A percentile compares a stretch with the other conserved stretches of the same genome.
Evolutionary conservation across 2,888 invertebrate genomes (phyloP).

Genomic region (Melieria crassipennis): DNA sequence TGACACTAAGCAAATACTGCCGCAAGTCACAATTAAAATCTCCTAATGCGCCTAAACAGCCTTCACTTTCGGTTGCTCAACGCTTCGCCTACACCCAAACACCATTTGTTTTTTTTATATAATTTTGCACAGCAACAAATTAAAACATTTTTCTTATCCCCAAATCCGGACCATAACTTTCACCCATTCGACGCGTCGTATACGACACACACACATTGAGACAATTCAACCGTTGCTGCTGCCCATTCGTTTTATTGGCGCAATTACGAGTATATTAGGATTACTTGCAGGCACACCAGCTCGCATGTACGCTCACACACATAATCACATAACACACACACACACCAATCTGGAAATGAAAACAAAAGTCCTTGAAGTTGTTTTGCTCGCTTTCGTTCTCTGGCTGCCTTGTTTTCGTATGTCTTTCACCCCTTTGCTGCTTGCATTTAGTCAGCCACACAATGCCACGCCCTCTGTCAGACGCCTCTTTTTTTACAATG

Average conservation of each 20-base stretch:
- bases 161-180: conserved; percentile 5
- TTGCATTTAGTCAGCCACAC: no score
- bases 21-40: no score
- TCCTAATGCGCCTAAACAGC: no score
- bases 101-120: no score
- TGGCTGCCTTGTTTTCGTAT: conserved; percentile 5
- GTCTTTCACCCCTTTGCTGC: conserved; percentile 1
- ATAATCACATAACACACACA: neutral
- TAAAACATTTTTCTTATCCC: conserved; percentile 7
- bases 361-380: conserved; percentile 51
- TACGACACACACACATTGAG: no score
- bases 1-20: no score
- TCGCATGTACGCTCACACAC: neutral
- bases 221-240: no score
- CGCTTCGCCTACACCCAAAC: no score
- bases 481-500: neutral
- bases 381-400: conserved; percentile 11
- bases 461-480: no score
- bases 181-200: neutral
- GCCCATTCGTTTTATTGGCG: conserved; percentile 38
- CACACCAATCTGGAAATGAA: conserved; percentile 21
- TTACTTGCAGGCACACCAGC: conserved; percentile 39
- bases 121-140: neutral
- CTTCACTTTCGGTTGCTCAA: no score
- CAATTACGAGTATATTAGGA: conserved; percentile 55